These are phyloP conservation scores for Eremophila alpestris DNA, from an alignment of 2,797 vertebrate species.

Conservation along the genomic window DNA sequence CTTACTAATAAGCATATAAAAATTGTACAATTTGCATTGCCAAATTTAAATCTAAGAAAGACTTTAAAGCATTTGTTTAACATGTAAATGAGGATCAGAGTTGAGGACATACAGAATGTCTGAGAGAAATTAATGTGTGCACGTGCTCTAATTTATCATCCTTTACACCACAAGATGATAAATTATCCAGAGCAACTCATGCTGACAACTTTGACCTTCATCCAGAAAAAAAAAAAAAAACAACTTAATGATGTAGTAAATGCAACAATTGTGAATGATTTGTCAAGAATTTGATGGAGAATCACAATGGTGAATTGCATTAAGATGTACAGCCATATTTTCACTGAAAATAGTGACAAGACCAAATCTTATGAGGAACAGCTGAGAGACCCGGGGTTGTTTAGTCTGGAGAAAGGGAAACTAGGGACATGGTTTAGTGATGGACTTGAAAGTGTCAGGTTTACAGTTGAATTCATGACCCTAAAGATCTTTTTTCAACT, in stretches of 20 bases:
- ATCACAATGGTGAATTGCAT: background rate
- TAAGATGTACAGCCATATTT: background rate
- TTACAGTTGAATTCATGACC: background rate
- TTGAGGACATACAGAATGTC: background rate
- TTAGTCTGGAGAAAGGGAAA: background rate
- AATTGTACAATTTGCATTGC: background rate
- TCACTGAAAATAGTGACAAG: background rate
- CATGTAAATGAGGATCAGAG: background rate
- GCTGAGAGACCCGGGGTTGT: background rate
- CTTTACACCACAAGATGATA: background rate
- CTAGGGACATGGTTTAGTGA: background rate
- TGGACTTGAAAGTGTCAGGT: background rate
- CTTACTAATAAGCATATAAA: background rate
- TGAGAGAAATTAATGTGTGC: background rate
- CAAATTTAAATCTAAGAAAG: background rate
- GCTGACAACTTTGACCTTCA: background rate
- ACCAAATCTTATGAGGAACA: background rate
- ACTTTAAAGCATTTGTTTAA: background rate
- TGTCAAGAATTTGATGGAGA: background rate
- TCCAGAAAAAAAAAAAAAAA: background rate
- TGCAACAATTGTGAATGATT: background rate
- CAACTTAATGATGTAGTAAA: background rate
- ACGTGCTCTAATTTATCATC: background rate
- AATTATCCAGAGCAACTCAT: background rate
- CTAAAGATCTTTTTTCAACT: background rate